Conservation (phyloP, 2,797 vertebrate species). For the Lateolabrax maculatus region DNA sequence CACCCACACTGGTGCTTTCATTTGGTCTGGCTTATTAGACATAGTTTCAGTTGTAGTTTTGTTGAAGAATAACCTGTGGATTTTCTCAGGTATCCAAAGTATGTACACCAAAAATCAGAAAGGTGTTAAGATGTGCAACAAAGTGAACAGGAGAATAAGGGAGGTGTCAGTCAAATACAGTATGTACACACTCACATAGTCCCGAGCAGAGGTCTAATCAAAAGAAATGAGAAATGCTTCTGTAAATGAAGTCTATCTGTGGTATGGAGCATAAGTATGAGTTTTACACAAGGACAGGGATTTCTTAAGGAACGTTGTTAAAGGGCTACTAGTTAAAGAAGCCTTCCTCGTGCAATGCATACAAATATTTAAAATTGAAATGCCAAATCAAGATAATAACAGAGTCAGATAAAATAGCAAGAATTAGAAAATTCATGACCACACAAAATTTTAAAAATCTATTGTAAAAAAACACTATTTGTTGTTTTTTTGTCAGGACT, state of each 20-base stretch:
- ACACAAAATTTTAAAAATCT: background rate
- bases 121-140: background rate
- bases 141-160: background rate
- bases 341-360: background rate
- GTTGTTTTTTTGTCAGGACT: background rate
- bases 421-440: background rate
- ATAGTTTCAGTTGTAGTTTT: background rate
- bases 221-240: background rate
- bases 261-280: background rate
- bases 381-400: background rate
- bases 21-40: background rate
- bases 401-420: background rate
- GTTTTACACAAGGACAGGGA: background rate
- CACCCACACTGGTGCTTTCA: background rate
- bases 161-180: slow-evolving; percentile 4
- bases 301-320: background rate
- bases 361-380: background rate
- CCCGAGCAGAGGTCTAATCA: background rate
- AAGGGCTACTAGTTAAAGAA: background rate
- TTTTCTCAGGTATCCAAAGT: background rate
- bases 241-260: background rate
- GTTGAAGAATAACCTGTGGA: background rate
- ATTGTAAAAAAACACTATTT: too few relatives aligned
- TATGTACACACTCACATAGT: background rate
- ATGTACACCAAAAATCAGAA: background rate